Conservation (phyloP, 2,113 vertebrate species). For the Ameiurus melas region DNA sequence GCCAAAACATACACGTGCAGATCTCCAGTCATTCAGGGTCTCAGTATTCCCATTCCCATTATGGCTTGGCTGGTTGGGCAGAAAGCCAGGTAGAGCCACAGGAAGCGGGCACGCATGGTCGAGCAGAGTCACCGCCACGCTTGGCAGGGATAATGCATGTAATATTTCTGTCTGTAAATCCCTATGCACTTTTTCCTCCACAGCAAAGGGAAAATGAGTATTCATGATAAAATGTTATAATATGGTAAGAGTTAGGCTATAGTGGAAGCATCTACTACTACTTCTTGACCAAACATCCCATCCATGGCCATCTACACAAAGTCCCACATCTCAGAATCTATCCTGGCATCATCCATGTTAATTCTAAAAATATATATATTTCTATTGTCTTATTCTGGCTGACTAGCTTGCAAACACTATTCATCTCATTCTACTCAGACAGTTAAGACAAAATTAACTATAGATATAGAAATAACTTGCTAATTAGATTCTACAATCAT, state of each 20-base stretch:
- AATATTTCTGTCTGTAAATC: conserved; percentile 19
- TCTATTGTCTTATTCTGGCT: not conserved
- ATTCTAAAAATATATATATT: not conserved
- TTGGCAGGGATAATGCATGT: not conserved
- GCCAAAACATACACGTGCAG: conserved; percentile 31
- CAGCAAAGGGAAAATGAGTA: not conserved
- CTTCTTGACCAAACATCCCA: not conserved
- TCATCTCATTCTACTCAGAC: not conserved
- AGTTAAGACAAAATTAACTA: not conserved
- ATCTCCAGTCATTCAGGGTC: not conserved
- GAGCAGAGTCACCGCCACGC: not conserved
- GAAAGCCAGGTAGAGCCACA: conserved; percentile 19
- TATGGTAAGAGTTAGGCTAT: not conserved
- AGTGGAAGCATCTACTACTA: not conserved
- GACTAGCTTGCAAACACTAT: not conserved
- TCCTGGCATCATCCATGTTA: not conserved
- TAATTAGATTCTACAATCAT: not conserved
- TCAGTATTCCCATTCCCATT: not conserved
- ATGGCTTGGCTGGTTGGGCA: not conserved
- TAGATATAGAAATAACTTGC: not conserved
- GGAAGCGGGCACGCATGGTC: not conserved
- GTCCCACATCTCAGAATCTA: not conserved
- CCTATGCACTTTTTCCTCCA: not conserved
- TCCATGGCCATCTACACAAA: not conserved
- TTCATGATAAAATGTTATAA: not conserved